These are phyloP conservation scores for Scaeva pyrastri DNA, from an alignment of 2,888 invertebrate species.

Conservation along the genomic window DNA sequence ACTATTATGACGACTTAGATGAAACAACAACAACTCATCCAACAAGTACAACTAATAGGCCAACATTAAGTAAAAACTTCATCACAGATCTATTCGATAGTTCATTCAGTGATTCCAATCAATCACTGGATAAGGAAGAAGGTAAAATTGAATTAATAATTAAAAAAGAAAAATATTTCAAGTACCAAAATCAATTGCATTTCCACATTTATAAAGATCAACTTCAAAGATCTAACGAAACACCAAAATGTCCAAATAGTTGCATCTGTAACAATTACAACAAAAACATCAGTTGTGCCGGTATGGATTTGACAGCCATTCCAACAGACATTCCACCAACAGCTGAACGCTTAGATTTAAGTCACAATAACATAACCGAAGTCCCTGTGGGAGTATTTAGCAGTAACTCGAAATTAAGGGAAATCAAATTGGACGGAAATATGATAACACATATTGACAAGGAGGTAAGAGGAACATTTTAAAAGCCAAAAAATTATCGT, in stretches of 20 bases:
- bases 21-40: slow-evolving; percentile 58
- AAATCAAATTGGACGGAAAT: slow-evolving; percentile 82
- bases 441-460: slow-evolving; percentile 79
- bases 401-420: slow-evolving; percentile 80
- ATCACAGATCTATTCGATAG: slow-evolving; percentile 58
- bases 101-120: slow-evolving; percentile 61
- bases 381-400: slow-evolving; percentile 80
- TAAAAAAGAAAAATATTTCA: background rate
- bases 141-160: slow-evolving; percentile 35
- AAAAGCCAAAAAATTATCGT: background rate
- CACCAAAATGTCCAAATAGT: slow-evolving; percentile 80
- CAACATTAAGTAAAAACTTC: slow-evolving; percentile 62
- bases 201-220: slow-evolving; percentile 77
- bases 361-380: slow-evolving; percentile 81
- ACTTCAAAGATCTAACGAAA: slow-evolving; percentile 81
- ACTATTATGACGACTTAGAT: slow-evolving; percentile 77
- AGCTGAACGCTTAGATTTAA: slow-evolving; percentile 81
- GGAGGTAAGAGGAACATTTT: slow-evolving; percentile 77
- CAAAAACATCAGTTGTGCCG: slow-evolving; percentile 84
- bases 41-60: slow-evolving; percentile 78
- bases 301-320: slow-evolving; percentile 84
- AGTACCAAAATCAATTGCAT: background rate
- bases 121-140: slow-evolving; percentile 45
- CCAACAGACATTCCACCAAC: slow-evolving; percentile 83
- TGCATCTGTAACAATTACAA: slow-evolving; percentile 81